Percentiles rank a stretch among this genome's conserved stretches.
phyloP scores from a whole-genome alignment of 2,113 vertebrate species.

The Peromyscus maniculatus region DNA sequence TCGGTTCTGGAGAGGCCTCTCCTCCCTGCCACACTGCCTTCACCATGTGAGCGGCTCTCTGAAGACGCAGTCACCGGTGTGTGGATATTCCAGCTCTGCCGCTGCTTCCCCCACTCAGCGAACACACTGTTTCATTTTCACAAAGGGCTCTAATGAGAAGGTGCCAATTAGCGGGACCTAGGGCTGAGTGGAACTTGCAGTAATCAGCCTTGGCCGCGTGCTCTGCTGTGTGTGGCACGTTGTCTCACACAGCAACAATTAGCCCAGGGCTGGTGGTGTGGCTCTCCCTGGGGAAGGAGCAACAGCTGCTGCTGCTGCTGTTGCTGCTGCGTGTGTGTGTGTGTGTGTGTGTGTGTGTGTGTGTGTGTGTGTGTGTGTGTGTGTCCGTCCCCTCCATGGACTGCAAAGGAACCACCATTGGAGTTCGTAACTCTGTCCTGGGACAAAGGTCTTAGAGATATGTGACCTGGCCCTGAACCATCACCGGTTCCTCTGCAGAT shows the following conservation, averaged over 20 bases:
- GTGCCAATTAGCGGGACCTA: slow-evolving; percentile 51
- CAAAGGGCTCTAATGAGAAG: slow-evolving; percentile 54
- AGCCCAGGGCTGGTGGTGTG: not conserved
- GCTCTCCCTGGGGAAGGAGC: not conserved
- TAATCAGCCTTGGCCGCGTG: not conserved
- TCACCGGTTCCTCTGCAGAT: not conserved
- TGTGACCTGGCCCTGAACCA: not conserved
- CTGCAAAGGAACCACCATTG: not conserved
- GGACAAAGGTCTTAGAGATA: not conserved
- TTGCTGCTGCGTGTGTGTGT: not conserved
- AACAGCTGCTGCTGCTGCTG: not conserved
- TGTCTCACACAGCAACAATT: not conserved
- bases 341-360: no score
- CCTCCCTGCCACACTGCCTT: accelerated
- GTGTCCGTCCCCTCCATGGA: not conserved
- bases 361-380: no score
- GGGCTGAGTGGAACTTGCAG: not conserved
- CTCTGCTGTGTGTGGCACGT: accelerated
- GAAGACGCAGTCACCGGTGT: accelerated
- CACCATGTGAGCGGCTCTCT: not conserved
- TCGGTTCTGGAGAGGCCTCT: accelerated
- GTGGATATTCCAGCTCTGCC: not conserved
- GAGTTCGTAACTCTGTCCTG: no score
- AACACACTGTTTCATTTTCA: accelerated
- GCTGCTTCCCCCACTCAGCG: accelerated